These are phyloP conservation scores for Calidris pugnax DNA, from an alignment of 2,113 vertebrate genomes.

Conservation along the genomic window DNA sequence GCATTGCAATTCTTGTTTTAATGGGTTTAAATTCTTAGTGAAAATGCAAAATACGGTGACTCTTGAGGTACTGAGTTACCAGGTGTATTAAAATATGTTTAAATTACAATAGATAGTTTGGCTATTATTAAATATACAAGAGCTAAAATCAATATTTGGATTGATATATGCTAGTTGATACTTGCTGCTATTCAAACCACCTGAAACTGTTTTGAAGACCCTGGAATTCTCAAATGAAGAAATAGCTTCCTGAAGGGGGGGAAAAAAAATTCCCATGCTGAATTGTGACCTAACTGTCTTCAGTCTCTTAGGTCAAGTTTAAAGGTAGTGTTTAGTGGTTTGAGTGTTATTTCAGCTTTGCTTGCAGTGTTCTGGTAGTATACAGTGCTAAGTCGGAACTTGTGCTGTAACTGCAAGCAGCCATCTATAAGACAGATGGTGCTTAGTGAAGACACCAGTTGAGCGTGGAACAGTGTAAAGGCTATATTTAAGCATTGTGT, in stretches of 20 bases:
- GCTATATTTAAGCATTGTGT: rapidly evolving
- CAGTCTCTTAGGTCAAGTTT: neutral
- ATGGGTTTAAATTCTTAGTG: neutral
- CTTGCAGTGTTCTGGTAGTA: neutral
- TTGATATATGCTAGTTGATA: neutral
- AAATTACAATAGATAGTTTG: neutral
- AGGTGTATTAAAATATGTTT: neutral
- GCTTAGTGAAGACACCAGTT: neutral
- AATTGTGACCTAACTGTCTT: neutral
- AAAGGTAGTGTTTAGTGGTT: neutral
- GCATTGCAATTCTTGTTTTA: neutral
- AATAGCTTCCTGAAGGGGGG: neutral
- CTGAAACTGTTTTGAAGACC: neutral
- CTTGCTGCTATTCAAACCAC: neutral
- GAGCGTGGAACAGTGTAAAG: neutral
- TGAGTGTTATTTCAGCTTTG: neutral
- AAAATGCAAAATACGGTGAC: neutral
- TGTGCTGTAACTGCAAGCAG: neutral
- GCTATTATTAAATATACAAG: neutral
- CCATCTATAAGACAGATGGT: neutral
- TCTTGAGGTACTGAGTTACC: neutral
- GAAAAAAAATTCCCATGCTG: neutral
- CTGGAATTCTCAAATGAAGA: neutral
- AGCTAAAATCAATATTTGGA: neutral
- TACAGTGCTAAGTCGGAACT: neutral